phyloP scores from a whole-genome alignment of 1,140 invertebrate genomes.

The Leptonema lineaticorne region DNA sequence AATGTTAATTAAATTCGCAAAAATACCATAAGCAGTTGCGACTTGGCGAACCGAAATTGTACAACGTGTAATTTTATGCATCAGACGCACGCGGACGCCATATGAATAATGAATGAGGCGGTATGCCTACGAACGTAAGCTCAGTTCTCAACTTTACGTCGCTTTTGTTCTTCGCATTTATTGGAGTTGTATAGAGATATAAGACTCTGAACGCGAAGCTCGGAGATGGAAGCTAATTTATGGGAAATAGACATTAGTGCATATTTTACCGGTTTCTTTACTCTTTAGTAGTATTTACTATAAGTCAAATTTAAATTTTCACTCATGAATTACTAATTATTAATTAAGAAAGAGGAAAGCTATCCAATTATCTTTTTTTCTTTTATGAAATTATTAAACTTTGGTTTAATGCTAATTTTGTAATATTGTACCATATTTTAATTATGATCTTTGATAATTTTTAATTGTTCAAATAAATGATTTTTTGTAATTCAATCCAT shows the following conservation, averaged over 20 bases:
- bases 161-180: constrained; percentile 21
- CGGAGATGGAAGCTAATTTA: constrained; percentile 10
- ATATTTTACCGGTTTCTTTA: background rate
- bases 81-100: constrained; percentile 18
- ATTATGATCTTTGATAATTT: too few relatives aligned
- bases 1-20: constrained; percentile 12
- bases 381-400: too few relatives aligned
- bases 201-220: background rate
- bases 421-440: too few relatives aligned
- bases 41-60: constrained; percentile 8
- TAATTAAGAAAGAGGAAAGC: too few relatives aligned
- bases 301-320: too few relatives aligned
- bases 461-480: too few relatives aligned
- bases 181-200: constrained; percentile 9
- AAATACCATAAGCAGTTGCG: constrained; percentile 15
- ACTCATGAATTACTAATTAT: too few relatives aligned
- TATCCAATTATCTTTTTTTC: too few relatives aligned
- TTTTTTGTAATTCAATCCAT: too few relatives aligned
- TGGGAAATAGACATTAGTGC: background rate
- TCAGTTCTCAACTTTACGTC: background rate
- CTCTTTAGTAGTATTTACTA: too few relatives aligned
- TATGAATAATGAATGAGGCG: constrained; percentile 21
- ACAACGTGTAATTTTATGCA: constrained; percentile 26
- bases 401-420: too few relatives aligned
- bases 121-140: background rate